phyloP scores from a whole-genome alignment of 2,113 vertebrate species.

The Poicephalus meyeri region DNA sequence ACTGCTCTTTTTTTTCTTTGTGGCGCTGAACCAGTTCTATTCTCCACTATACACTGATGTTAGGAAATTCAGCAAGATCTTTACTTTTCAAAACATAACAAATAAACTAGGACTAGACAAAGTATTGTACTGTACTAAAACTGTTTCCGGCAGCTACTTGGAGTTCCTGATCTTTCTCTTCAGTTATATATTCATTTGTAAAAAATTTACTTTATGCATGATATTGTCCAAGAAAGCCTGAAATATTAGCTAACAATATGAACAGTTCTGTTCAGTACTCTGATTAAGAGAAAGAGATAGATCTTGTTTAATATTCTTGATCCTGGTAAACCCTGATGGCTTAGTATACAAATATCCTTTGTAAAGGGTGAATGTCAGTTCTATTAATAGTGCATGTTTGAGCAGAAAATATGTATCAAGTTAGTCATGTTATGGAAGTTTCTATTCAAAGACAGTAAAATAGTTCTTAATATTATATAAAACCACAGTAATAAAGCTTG shows the following conservation, averaged over 20 bases:
- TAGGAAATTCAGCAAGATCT: conserved; percentile 20
- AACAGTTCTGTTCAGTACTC: conserved; percentile 54
- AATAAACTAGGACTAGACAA: conserved; percentile 48
- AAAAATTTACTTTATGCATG: conserved; percentile 50
- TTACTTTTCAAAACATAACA: conserved; percentile 26
- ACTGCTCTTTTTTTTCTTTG: conserved; percentile 53
- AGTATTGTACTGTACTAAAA: conserved; percentile 1
- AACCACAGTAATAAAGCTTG: background rate
- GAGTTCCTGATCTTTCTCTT: background rate
- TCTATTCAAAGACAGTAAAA: conserved; percentile 17
- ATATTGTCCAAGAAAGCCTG: conserved; percentile 17
- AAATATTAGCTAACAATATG: conserved; percentile 45
- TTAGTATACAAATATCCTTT: conserved; percentile 53
- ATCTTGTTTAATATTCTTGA: conserved; percentile 27
- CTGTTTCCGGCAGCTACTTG: conserved; percentile 6
- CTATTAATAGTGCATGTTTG: conserved; percentile 47
- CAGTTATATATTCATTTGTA: conserved; percentile 14
- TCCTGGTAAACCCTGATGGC: conserved; percentile 35
- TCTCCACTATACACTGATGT: conserved; percentile 9
- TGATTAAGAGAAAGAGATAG: conserved; percentile 20
- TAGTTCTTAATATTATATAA: conserved; percentile 29
- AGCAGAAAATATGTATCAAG: background rate
- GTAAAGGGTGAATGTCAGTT: conserved; percentile 41
- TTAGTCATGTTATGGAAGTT: conserved; percentile 13
- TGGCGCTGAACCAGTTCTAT: conserved; percentile 32